phyloP scores from a whole-genome alignment of 2,113 vertebrate species.

The Ictalurus punctatus region DNA sequence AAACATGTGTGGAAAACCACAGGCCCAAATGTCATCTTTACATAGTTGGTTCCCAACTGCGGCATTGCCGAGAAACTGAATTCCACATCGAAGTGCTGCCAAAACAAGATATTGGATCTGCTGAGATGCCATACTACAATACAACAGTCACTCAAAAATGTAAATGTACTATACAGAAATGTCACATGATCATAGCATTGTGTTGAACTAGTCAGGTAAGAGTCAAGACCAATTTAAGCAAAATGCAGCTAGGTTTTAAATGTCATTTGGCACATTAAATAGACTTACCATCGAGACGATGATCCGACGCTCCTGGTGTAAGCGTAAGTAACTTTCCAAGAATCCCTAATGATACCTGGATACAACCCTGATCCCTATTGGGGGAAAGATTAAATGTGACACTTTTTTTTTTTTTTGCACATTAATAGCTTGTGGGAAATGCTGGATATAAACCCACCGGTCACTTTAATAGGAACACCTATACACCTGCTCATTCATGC shows the following conservation, averaged over 20 bases:
- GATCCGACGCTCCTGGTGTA: conserved; percentile 50
- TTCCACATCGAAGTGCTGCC: conserved; percentile 86
- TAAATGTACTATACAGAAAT: conserved; percentile 14
- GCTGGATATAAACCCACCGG: not conserved
- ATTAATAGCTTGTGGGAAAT: not conserved
- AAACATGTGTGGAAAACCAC: conserved; percentile 67
- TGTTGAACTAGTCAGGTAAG: not conserved
- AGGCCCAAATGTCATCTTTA: conserved; percentile 82
- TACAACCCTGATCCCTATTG: conserved; percentile 71
- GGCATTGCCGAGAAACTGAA: conserved; percentile 94
- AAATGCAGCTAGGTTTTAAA: not conserved
- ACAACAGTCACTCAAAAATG: conserved; percentile 7
- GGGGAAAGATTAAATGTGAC: not conserved
- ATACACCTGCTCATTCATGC: not conserved
- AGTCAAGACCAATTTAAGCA: not conserved
- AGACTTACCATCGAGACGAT: conserved; percentile 67
- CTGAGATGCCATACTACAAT: conserved; percentile 4
- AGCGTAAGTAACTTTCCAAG: conserved; percentile 59
- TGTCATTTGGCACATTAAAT: not conserved
- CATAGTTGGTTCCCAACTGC: conserved; percentile 85
- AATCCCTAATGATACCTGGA: conserved; percentile 64
- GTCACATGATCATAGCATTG: conserved; percentile 11
- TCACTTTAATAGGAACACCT: not conserved
- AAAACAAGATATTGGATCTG: conserved; percentile 43
- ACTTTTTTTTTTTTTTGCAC: not conserved